These are phyloP conservation scores for Pristionchus maxplancki DNA, from an alignment of 2,888 invertebrate species.

Conservation along the genomic window DNA sequence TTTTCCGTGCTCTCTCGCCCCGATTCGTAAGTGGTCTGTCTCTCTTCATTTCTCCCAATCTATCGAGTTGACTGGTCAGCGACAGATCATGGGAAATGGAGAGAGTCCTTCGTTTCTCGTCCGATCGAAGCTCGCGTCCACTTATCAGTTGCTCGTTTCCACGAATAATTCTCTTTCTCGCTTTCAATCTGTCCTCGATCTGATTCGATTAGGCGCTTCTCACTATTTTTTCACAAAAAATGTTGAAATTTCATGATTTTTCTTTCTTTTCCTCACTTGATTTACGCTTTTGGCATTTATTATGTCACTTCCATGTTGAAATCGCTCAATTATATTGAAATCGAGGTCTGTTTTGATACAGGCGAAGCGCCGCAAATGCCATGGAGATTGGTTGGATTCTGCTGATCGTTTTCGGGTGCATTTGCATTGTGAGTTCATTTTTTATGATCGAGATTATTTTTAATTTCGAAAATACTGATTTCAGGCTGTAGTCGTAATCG, in stretches of 20 bases:
- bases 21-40: background rate
- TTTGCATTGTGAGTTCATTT: slow-evolving; percentile 27
- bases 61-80: no score
- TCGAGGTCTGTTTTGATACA: background rate
- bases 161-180: background rate
- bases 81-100: no score
- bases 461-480: no score
- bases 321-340: no score
- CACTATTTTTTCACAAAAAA: background rate
- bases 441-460: no score
- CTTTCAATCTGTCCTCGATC: background rate
- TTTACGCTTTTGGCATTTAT: no score
- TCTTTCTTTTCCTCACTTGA: no score
- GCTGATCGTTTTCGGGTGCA: slow-evolving; percentile 33
- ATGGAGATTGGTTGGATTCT: slow-evolving; percentile 37
- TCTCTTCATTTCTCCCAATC: background rate
- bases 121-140: background rate
- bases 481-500: slow-evolving; percentile 22
- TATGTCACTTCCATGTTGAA: no score
- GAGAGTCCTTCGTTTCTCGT: no score
- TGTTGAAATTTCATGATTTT: background rate
- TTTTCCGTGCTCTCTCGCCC: background rate
- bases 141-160: slow-evolving; percentile 28
- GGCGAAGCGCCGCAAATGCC: background rate
- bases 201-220: background rate